Evolutionary conservation across 1,140 invertebrate species (phyloP), one percentile per base, ranked within the genome.

Genomic region (Calliphora vicina): DNA sequence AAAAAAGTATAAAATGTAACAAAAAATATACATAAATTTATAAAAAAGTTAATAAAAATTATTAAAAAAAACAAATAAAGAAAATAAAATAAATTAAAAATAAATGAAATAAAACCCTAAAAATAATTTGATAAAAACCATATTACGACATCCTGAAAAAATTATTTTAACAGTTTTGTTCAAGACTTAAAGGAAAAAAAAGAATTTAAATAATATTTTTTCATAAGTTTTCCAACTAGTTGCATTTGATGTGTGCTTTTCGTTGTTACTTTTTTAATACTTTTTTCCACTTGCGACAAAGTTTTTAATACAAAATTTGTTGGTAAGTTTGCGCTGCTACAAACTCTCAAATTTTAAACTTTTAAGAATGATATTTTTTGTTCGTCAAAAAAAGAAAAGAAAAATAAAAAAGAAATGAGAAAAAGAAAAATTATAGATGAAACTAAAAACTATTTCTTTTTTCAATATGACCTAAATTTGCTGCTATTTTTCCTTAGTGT

Each of bases 251-350:
- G 74, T 78, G 20, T 78, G 74, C 74, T 43, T 43, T 78, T 78
- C 43, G 74, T 78, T 23, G 74, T 78, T 78, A 43, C 35, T 45
- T 78, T 78, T 78, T 78, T 43, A 43, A 42, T 25, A 78, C 35
- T 43, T 29, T 76, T 76, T 78, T 78, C 74, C 74, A 78, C n/a
- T 78, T 78, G 74, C 74, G 74, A 78, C 74, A 78, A 78, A 78
- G 35, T 78, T 78, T 78, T 78, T 78, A 78, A 78, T 78, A 78
- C 35, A 78, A 76, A 43, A 78, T 78, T 78, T 78, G 74, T 78
- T 78, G 74, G 74, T 78, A 78, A 78, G 74, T 78, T 78, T 74
- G 23, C 35, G 9, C 45, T 8, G 35, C 15, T n/a, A n/a, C n/a
- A n/a, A n/a, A n/a, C n/a, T n/a, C n/a, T n/a, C n/a, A n/a, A n/a